Base-by-base conservation (phyloP, 1,140 invertebrate genomes). In the Leptinotarsa lineolata region DNA sequence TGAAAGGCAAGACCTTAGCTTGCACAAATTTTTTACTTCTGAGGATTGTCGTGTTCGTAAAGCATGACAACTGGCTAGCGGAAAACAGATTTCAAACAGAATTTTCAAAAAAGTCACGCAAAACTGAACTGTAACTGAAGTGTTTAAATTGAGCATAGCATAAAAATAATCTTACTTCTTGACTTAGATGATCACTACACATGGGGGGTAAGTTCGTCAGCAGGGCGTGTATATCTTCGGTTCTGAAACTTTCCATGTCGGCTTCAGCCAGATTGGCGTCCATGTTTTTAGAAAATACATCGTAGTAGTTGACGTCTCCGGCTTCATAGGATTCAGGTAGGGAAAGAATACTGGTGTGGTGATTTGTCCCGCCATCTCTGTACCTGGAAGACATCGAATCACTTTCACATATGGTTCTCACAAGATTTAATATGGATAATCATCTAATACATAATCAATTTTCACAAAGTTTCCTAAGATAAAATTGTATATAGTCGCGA, bases 261-360 rank as follows among this genome's bases (percentile, higher is more conserved):
- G 95, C 95, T 86, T 97, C 94, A 24, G 95, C 95, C 77, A 97
- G 88, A 84, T 96, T 96, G 70, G 94, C 94, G 86, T 97, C 95
- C 81, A 96, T 87, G 83, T 96, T 94, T 81, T 93, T 90, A 54
- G 94, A 91, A 75, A 96, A 85, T 80, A 94, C 94, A 82, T 96
- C 94, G 82, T 96, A 96, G 78, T 92, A 92, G 70, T 91, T 89
- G 71, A 92, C 85, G 74, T 92, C 90, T 80, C 89, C 87, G 68
- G 91, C 90, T 81, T 91, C 91, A 81, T 94, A 93, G 4, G 92
- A 92, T 72, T 91, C 91, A 24, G 92, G 93, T 72, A 94, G 87
- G 12, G 93, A 94, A 66, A 95, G 87, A 58, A 94, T 91, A 80
- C 92, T 94, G 54, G 91, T 90, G 85, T 94, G 93, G 72, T 89